A percentile compares a stretch with the other conserved stretches of the same genome.
These are phyloP conservation scores for Amphiura filiformis DNA, from an alignment of 35 echinoderm and acorn worm genomes.

Conservation along the genomic window DNA sequence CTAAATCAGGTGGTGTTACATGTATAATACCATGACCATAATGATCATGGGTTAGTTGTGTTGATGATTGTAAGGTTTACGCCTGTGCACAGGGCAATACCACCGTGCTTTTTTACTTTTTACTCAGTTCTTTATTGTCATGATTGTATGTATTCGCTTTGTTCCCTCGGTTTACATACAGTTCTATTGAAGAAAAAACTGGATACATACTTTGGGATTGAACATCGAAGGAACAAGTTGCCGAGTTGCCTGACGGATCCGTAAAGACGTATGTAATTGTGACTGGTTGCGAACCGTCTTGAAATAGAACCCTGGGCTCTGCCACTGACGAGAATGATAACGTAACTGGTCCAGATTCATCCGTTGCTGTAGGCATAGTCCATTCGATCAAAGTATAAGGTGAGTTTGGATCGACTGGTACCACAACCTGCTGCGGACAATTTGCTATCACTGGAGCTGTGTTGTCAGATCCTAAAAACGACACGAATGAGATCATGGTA, in stretches of 20 bases:
- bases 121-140: no score
- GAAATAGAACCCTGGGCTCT: not conserved
- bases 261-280: not conserved
- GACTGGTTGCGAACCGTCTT: not conserved
- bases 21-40: no score
- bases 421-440: not conserved
- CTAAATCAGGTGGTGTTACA: no score
- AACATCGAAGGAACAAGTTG: not conserved
- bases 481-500: no score
- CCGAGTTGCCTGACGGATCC: not conserved
- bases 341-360: not conserved
- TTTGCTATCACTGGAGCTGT: not conserved
- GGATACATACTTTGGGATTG: not conserved
- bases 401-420: not conserved
- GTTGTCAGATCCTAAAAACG: not conserved
- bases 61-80: no score
- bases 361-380: not conserved
- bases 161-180: no score
- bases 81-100: no score
- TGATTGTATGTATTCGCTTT: no score
- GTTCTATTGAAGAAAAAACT: no score
- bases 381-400: not conserved
- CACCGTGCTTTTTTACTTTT: no score
- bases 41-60: no score
- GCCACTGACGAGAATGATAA: not conserved